These are phyloP conservation scores for Gavialis gangeticus DNA, from an alignment of 2,113 vertebrate genomes.

Conservation along the genomic window DNA sequence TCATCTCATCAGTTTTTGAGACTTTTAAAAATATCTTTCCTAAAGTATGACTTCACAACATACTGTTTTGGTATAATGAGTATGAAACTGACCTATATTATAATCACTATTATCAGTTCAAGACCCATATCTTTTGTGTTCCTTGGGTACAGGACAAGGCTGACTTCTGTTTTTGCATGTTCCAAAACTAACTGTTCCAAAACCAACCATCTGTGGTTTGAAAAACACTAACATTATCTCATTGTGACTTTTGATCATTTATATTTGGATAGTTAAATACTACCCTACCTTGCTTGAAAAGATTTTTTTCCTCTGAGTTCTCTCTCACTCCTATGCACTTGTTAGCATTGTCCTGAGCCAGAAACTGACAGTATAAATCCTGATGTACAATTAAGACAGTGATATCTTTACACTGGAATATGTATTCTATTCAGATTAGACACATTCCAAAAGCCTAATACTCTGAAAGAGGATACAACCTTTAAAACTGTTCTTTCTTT, in stretches of 20 bases:
- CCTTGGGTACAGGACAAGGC: constrained; percentile 10
- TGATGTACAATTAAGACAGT: background rate
- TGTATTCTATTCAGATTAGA: background rate
- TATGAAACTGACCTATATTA: background rate
- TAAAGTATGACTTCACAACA: background rate
- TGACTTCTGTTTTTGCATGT: background rate
- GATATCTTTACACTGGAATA: background rate
- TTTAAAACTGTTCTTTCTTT: background rate
- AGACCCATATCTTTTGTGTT: background rate
- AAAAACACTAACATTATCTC: background rate
- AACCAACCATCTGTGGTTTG: background rate
- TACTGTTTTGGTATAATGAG: background rate
- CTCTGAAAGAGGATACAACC: background rate
- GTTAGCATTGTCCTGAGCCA: background rate
- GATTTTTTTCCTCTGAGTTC: background rate
- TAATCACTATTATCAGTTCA: background rate
- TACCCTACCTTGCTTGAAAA: background rate
- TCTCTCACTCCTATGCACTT: background rate
- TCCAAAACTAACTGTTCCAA: background rate
- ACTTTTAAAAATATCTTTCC: background rate
- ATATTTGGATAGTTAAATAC: background rate
- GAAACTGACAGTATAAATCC: background rate
- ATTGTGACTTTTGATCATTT: background rate
- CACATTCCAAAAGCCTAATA: background rate
- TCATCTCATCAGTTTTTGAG: background rate